Evolutionary conservation across 2,797 vertebrate genomes (phyloP).

Genomic region (Anabacerthia variegaticeps): DNA sequence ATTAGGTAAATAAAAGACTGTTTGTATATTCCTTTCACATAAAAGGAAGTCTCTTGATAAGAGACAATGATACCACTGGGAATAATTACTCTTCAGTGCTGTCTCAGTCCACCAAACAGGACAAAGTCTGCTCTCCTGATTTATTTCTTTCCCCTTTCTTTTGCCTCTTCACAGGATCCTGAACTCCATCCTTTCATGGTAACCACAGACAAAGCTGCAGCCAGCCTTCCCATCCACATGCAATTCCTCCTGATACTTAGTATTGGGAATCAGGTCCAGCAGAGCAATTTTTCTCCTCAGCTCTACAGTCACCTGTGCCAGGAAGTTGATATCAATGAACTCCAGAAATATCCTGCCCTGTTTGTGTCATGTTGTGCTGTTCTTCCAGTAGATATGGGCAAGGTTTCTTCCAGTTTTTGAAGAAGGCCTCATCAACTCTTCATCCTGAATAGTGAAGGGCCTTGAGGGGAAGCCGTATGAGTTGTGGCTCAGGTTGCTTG

Average conservation of each 20-base stretch:
- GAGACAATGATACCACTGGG: background rate
- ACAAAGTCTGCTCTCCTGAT: background rate
- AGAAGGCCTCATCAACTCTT: background rate
- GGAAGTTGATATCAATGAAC: background rate
- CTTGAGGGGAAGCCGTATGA: no score
- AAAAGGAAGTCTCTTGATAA: background rate
- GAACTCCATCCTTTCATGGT: background rate
- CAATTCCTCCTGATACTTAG: background rate
- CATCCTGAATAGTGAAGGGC: background rate
- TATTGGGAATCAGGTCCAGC: background rate
- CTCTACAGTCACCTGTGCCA: background rate
- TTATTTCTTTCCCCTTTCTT: background rate
- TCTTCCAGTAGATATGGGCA: background rate
- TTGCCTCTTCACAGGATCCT: background rate
- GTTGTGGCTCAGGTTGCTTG: no score
- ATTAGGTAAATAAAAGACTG: background rate
- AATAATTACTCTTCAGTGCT: background rate
- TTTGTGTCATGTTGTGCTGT: background rate
- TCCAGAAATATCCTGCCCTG: background rate
- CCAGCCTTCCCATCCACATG: background rate
- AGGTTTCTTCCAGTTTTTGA: background rate
- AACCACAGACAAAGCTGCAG: background rate
- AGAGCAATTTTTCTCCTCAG: background rate
- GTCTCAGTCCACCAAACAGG: background rate
- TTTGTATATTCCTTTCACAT: accelerated